A percentile compares a stretch with the other conserved stretches of the same genome.
These are phyloP conservation scores for Drosophila tsacasi DNA, from an alignment of 1,140 invertebrate genomes.

Conservation along the genomic window DNA sequence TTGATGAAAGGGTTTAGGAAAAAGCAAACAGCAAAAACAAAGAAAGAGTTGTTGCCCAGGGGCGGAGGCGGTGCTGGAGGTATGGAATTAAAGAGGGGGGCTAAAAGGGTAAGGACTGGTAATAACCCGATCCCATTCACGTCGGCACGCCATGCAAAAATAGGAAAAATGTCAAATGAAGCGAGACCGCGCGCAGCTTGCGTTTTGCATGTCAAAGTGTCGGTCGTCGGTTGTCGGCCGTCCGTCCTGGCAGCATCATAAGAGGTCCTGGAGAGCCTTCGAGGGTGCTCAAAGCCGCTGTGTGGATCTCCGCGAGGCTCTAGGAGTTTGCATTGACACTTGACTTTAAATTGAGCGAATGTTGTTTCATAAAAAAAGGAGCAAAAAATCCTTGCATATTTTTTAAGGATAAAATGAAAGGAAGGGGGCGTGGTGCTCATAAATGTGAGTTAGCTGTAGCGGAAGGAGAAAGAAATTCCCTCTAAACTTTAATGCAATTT, in stretches of 20 bases:
- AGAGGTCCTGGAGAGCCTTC: slow-evolving; percentile 67
- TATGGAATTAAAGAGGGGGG: not conserved
- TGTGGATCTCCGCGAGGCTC: slow-evolving; percentile 43
- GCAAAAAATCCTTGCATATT: slow-evolving; percentile 55
- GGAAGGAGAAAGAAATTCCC: slow-evolving; percentile 41
- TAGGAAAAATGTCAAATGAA: slow-evolving; percentile 79
- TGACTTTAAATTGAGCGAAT: slow-evolving; percentile 82
- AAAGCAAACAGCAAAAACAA: slow-evolving; percentile 52
- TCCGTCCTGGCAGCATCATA: not conserved
- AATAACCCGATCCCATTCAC: slow-evolving; percentile 46
- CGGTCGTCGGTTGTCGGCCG: not conserved
- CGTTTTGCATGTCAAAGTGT: slow-evolving; percentile 81
- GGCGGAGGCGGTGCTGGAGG: not conserved
- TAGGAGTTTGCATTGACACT: slow-evolving; percentile 80
- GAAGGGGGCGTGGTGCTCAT: slow-evolving; percentile 36
- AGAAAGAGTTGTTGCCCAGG: slow-evolving; percentile 1
- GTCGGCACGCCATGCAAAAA: slow-evolving; percentile 28
- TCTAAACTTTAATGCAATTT: slow-evolving; percentile 79
- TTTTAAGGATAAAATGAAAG: slow-evolving; percentile 14
- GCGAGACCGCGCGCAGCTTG: slow-evolving; percentile 52
- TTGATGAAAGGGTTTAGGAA: slow-evolving; percentile 72
- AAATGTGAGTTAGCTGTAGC: slow-evolving; percentile 75
- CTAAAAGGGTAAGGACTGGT: slow-evolving; percentile 22
- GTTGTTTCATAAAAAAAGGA: slow-evolving; percentile 14
- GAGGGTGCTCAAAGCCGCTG: slow-evolving; percentile 57